Evolutionary conservation across 1,140 invertebrate species (phyloP), one percentile per base, ranked within the genome.

Genomic region (Dendrolimus punctatus): DNA sequence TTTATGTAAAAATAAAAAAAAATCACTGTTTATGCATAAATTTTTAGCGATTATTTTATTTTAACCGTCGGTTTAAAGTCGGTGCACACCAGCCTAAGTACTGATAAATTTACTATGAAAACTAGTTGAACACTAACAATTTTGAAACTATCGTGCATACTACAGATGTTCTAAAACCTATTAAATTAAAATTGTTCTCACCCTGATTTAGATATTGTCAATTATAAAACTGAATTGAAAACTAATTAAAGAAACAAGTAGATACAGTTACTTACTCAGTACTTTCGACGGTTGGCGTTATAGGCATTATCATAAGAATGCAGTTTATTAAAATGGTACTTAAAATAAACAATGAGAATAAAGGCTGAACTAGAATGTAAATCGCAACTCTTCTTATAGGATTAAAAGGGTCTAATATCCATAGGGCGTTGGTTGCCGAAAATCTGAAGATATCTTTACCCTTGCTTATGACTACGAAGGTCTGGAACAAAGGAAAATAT

Each of bases 361-460:
- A 89, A 86, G 96, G 96, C 93, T 99, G 97, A 80, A 98, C 97
- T 87, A 99, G 91, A 89, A 99, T 96, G 89, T 96, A 98, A 89
- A 99, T 97, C 77, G 97, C 96, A 80, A 96, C 94, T 87, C 96
- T 92, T 89, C 98, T 93, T 88, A 99, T 94, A 64, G 97, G 96
- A 90, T 98, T 98, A 90, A 99, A 99, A 64, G 98, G 97, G 88
- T 95, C 95, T 76, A 99, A 91, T 81, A 98, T 91, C 92, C 94
- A 99, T 85, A 99, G 89, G 83, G 96, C 96, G 87, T 98, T 94
- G 67, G 96, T 96, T 78, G 97, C 96, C 89, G 95, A 98, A 92
- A 99, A 99, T 89, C 97, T 93, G 92, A 97, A 99, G 90, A 99
- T 98, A 90, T 98, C 96, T 91, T 96, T 98, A 89, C 97, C 97